phyloP scores from a whole-genome alignment of 2,888 invertebrate species.

The Slavum lentiscoides region DNA sequence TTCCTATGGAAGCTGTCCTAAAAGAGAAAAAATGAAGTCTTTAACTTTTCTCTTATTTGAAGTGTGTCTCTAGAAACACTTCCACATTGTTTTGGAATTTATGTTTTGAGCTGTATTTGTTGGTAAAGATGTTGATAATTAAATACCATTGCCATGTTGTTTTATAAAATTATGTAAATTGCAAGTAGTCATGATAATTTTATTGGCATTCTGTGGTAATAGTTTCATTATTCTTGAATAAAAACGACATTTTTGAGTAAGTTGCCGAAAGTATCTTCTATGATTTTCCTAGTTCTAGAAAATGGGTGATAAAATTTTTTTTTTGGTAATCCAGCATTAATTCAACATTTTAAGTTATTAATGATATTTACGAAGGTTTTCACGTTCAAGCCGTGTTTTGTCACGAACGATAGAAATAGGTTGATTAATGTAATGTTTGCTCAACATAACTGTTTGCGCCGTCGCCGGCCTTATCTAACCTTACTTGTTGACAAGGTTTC shows the following conservation, averaged over 20 bases:
- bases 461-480: no score
- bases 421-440: no score
- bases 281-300: not conserved
- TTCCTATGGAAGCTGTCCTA: conserved; percentile 8
- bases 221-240: conserved; percentile 25
- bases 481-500: no score
- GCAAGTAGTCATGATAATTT: conserved; percentile 20
- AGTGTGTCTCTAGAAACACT: conserved; percentile 6
- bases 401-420: no score
- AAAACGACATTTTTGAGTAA: conserved; percentile 11
- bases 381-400: no score
- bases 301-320: conserved; percentile 11
- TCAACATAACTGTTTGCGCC: no score
- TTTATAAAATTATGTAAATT: conserved; percentile 24
- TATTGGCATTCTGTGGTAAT: conserved; percentile 21
- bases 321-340: no score
- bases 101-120: not conserved
- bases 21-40: conserved; percentile 17
- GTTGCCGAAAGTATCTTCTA: conserved; percentile 10
- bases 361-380: no score
- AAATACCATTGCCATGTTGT: conserved; percentile 13
- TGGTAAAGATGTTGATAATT: not conserved
- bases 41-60: conserved; percentile 28
- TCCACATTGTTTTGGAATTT: conserved; percentile 8
- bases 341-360: no score